These are phyloP conservation scores for Rutilus rutilus DNA, from an alignment of 2,113 vertebrate species.

Conservation along the genomic window DNA sequence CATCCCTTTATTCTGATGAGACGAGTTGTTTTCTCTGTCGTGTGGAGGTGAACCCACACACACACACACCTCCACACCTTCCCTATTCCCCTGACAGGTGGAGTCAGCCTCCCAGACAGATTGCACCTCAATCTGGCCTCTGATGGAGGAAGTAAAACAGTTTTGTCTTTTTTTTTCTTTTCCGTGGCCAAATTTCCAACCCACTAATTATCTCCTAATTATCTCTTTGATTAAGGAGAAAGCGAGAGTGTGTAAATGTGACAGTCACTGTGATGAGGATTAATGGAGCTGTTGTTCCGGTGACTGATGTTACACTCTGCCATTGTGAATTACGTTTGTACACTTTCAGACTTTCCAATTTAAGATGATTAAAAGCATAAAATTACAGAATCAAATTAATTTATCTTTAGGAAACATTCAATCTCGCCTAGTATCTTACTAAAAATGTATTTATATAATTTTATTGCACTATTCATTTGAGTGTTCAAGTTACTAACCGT, in stretches of 20 bases:
- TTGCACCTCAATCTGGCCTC: conserved; percentile 50
- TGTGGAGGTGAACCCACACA: conserved; percentile 4
- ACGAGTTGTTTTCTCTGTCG: not conserved
- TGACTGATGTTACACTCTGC: conserved; percentile 51
- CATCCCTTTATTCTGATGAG: not conserved
- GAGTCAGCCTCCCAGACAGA: conserved; percentile 28
- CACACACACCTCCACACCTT: conserved; percentile 22
- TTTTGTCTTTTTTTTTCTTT: conserved; percentile 46
- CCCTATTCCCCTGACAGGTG: conserved; percentile 20
- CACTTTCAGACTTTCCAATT: not conserved
- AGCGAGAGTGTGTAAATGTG: conserved; percentile 44
- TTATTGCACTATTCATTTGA: too few species aligned
- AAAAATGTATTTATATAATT: not conserved
- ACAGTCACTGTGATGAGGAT: conserved; percentile 63
- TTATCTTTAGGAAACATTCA: not conserved
- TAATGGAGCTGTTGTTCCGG: conserved; percentile 57
- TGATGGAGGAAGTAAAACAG: conserved; percentile 50
- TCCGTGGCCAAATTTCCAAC: conserved; percentile 60
- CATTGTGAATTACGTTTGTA: conserved; percentile 28
- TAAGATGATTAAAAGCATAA: not conserved
- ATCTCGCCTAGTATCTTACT: not conserved
- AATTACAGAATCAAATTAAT: not conserved
- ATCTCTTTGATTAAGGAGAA: conserved; percentile 62
- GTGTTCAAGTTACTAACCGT: not conserved
- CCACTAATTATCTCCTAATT: conserved; percentile 64